Evolutionary conservation across 2,797 vertebrate genomes (phyloP).

Genomic region (Parauchenoglanis ngamensis): DNA sequence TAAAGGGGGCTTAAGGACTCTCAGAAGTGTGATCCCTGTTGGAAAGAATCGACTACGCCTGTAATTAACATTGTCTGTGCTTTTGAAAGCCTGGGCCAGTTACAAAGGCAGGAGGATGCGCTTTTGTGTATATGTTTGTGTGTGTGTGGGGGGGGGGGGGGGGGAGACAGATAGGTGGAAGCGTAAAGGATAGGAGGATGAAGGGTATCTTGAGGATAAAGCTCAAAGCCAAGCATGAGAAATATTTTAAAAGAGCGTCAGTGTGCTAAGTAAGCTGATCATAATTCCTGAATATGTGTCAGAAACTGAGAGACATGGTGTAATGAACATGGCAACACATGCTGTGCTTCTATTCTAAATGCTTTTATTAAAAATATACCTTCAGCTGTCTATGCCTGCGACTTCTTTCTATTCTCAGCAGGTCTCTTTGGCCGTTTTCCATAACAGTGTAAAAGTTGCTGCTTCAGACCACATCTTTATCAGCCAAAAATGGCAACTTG

Average conservation of each 20-base stretch:
- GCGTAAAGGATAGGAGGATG: constrained; percentile 21
- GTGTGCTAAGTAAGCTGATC: constrained; percentile 34
- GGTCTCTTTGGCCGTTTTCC: background rate
- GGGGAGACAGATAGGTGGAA: background rate
- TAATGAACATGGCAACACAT: constrained; percentile 33
- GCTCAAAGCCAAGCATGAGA: constrained; percentile 24
- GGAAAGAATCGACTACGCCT: constrained; percentile 62
- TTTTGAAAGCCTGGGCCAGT: constrained; percentile 65
- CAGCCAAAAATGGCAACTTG: constrained; percentile 25
- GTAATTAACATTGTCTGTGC: constrained; percentile 74
- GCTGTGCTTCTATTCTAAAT: background rate
- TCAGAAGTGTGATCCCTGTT: constrained; percentile 63
- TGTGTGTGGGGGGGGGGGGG: background rate
- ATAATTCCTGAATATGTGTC: constrained; percentile 52
- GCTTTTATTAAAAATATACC: background rate
- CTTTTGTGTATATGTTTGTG: background rate
- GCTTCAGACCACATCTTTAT: constrained; percentile 15
- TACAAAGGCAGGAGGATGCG: constrained; percentile 61
- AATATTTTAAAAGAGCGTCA: constrained; percentile 34
- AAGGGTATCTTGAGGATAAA: constrained; percentile 29
- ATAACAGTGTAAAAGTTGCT: constrained; percentile 6
- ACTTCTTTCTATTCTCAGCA: background rate
- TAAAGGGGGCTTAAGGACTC: constrained; percentile 74
- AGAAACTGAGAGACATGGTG: constrained; percentile 32
- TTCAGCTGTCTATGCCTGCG: background rate